Evolutionary conservation across 2,113 vertebrate genomes (phyloP).

Genomic region (Electrona antarctica): DNA sequence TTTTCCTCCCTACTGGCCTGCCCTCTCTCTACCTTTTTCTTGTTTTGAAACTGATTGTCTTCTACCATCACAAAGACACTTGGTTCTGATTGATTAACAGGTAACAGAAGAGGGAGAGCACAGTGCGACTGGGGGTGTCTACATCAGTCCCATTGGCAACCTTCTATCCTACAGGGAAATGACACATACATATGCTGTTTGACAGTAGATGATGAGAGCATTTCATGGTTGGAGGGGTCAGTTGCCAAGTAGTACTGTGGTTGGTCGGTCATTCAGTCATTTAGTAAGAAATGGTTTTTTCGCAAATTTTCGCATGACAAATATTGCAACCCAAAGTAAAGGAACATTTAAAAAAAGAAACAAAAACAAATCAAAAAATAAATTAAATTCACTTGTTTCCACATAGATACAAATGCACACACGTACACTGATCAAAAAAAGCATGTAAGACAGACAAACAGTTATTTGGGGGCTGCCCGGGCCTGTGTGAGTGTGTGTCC

Average conservation of each 20-base stretch:
- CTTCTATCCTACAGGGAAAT: slow-evolving; percentile 54
- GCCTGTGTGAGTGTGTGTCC: slow-evolving; percentile 73
- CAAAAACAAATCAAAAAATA: slow-evolving; percentile 10
- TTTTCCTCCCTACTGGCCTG: slow-evolving; percentile 74
- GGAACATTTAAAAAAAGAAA: slow-evolving; percentile 61
- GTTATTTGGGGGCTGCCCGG: slow-evolving; percentile 60
- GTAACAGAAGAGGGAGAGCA: slow-evolving; percentile 84
- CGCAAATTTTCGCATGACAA: slow-evolving; percentile 68
- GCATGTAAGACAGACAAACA: slow-evolving; percentile 65
- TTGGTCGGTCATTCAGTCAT: slow-evolving; percentile 66
- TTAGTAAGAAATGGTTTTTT: slow-evolving; percentile 68
- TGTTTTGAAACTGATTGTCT: slow-evolving; percentile 87
- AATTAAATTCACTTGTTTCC: slow-evolving; percentile 36
- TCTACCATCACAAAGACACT: slow-evolving; percentile 88
- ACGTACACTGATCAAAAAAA: slow-evolving; percentile 68
- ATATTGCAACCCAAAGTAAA: slow-evolving; percentile 77
- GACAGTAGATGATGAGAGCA: slow-evolving; percentile 74
- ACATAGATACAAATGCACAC: slow-evolving; percentile 73
- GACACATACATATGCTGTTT: slow-evolving; percentile 71
- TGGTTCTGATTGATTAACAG: slow-evolving; percentile 86
- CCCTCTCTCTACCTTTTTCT: slow-evolving; percentile 76
- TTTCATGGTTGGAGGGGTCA: slow-evolving; percentile 56
- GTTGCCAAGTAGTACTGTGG: slow-evolving; percentile 58
- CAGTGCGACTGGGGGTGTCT: slow-evolving; percentile 80
- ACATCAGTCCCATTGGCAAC: slow-evolving; percentile 65